A percentile compares a stretch with the other conserved stretches of the same genome.
These are phyloP conservation scores for Petrocephalus microphthalmus DNA, from an alignment of 2,113 vertebrate species.

Conservation along the genomic window DNA sequence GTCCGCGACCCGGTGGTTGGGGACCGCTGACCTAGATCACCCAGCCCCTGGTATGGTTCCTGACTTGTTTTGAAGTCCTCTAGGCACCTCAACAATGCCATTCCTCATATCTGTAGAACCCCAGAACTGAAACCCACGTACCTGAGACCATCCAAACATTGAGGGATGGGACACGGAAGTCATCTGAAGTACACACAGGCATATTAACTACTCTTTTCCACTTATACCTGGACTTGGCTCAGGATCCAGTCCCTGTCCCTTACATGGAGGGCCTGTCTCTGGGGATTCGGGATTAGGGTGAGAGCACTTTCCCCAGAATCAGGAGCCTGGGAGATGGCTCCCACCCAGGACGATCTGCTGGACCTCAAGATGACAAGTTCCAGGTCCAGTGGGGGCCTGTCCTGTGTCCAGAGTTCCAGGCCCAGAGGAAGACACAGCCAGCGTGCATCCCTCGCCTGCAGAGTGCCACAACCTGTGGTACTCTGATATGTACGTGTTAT, in stretches of 20 bases:
- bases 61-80: not conserved
- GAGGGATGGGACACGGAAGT: not conserved
- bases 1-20: too few relatives aligned
- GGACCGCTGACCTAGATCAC: not conserved
- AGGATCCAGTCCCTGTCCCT: not conserved
- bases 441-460: not conserved
- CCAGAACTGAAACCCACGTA: not conserved
- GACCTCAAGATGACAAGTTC: not conserved
- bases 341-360: too few relatives aligned
- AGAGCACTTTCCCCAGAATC: not conserved
- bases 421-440: not conserved
- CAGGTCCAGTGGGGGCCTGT: not conserved
- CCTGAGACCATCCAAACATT: not conserved
- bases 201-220: not conserved
- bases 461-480: not conserved
- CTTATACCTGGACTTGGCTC: not conserved
- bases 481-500: not conserved
- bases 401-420: not conserved
- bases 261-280: not conserved
- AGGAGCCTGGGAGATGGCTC: not conserved
- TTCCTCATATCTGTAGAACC: not conserved
- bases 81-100: not conserved
- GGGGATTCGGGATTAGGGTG: not conserved
- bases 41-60: not conserved
- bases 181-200: not conserved